Conservation (phyloP, 2,113 vertebrate species). For the Callaeas wilsoni region DNA sequence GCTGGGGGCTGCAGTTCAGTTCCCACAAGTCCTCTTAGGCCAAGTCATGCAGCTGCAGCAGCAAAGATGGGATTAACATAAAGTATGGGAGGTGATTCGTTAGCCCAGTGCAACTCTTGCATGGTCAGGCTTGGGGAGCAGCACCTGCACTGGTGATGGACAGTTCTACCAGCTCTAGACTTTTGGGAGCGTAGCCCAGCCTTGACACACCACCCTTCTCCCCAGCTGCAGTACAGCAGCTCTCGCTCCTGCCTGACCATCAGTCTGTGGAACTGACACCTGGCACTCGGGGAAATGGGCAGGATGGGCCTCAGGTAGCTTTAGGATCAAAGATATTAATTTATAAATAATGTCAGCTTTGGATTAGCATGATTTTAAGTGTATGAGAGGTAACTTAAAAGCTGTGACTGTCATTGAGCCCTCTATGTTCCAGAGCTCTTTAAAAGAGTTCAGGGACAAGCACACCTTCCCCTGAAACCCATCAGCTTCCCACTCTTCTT, state of each 20-base stretch:
- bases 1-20: background rate
- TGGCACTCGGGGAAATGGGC: background rate
- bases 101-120: background rate
- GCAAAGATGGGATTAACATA: background rate
- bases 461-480: background rate
- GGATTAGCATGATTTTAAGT: background rate
- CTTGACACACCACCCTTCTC: background rate
- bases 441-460: background rate
- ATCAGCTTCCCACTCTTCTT: background rate
- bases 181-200: background rate
- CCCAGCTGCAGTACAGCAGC: background rate
- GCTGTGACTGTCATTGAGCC: background rate
- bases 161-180: background rate
- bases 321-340: background rate
- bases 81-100: accelerated
- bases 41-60: background rate
- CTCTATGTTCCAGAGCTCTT: background rate
- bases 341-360: background rate
- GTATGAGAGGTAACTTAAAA: background rate
- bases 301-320: background rate
- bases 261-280: background rate
- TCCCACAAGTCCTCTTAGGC: background rate
- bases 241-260: background rate
- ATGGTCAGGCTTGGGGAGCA: background rate
- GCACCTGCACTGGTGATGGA: background rate